phyloP scores from a whole-genome alignment of 1,140 invertebrate species.

The Bombus fervidus region DNA sequence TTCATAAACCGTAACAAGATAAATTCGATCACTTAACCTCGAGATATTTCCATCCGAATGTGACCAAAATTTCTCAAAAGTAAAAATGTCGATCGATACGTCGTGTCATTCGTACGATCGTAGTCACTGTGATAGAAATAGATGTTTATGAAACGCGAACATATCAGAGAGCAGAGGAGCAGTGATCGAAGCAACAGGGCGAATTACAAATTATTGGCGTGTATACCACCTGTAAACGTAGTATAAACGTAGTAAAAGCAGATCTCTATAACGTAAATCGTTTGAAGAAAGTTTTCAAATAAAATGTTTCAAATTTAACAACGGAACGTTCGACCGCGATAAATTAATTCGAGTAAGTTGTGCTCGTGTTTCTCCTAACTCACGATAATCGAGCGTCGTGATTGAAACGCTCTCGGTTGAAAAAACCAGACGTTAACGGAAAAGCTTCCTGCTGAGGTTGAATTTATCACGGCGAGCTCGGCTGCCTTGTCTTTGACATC shows the following conservation, averaged over 20 bases:
- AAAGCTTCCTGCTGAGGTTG: neutral
- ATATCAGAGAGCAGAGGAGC: fast-evolving
- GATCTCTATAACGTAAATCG: too few species aligned
- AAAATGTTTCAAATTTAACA: too few species aligned
- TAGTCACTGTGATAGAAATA: too few species aligned
- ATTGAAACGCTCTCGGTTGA: neutral
- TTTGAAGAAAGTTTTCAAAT: too few species aligned
- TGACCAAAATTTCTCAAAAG: neutral
- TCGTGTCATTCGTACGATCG: too few species aligned
- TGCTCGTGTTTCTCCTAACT: neutral
- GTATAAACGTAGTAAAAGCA: too few species aligned
- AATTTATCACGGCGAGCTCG: neutral
- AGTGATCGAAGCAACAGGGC: too few species aligned
- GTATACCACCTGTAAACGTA: too few species aligned
- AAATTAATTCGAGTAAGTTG: neutral
- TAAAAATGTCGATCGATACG: too few species aligned
- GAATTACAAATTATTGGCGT: too few species aligned
- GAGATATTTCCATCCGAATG: neutral
- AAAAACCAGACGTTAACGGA: neutral
- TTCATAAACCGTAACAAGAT: neutral
- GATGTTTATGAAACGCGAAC: too few species aligned
- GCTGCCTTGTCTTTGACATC: neutral
- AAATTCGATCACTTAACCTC: neutral
- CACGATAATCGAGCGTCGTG: neutral
- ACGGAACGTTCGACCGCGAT: neutral